Conservation (phyloP, 2,113 vertebrate species). For the Callocephalon fimbriatum region DNA sequence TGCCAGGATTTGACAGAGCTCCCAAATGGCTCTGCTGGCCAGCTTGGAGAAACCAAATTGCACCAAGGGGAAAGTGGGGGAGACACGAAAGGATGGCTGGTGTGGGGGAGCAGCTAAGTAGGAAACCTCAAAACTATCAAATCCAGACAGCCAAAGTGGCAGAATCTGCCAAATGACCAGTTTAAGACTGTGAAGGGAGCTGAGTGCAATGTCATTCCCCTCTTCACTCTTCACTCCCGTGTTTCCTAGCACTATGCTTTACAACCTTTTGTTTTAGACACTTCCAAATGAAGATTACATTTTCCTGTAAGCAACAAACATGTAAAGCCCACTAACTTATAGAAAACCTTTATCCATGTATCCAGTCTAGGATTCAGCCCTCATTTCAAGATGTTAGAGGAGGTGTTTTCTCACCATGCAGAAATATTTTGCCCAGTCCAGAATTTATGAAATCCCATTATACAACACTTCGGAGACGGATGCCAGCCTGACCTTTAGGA, state of each 20-base stretch:
- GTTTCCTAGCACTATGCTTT: background rate
- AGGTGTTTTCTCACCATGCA: background rate
- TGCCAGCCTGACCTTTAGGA: background rate
- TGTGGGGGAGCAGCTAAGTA: background rate
- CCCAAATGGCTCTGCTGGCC: background rate
- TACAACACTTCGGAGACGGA: background rate
- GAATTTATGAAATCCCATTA: background rate
- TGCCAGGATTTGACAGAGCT: background rate
- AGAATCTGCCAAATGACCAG: background rate
- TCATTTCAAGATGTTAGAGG: background rate
- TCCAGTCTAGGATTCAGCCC: background rate
- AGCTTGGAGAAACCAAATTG: background rate
- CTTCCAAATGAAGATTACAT: background rate
- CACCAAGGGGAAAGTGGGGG: fast-evolving
- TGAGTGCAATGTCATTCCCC: background rate
- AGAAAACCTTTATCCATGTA: background rate
- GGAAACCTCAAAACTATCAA: background rate
- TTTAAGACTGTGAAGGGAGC: background rate
- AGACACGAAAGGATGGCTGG: background rate
- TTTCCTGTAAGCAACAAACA: background rate
- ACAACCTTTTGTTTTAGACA: background rate
- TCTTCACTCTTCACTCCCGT: background rate
- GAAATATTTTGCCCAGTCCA: background rate
- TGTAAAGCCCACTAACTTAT: background rate
- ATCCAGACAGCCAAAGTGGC: background rate